Evolutionary conservation across 2,888 invertebrate genomes (phyloP), one percentile per base, ranked within the genome.

Genomic region (Liopterus haemorrhoidalis): DNA sequence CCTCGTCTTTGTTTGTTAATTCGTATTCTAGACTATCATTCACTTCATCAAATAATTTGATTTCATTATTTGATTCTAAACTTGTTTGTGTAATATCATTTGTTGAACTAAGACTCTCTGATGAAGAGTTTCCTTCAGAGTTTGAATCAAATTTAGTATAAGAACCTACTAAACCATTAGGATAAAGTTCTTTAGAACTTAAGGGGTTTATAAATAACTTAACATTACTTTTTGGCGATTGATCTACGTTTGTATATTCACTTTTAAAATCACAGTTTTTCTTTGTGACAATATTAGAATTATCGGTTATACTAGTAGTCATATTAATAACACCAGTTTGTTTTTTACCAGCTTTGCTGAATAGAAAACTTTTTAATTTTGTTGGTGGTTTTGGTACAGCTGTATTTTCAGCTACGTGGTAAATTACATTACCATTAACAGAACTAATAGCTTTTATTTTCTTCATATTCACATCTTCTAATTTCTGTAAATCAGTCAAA

Each of bases 361-460:
- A 68, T 9, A 62, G 54, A 50, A 66, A 69, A 64, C 67, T 67
- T 46, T 63, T 63, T 32, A 45, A 39, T 45, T 63, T 62, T 46
- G 67, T 68, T 3, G 58, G 53, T 0, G 65, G 65, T 55, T 67
- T 68, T 5, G 61, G 60, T 40, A 57, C 68, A 1, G 64, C 62
- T 14, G 61, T 58, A 25, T 66, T 67, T 33, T 69, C 69, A 16
- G 74, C 72, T 1, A 77, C 72, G 50, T 79, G 78, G 57, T 78
- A 79, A 57, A 77, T 80, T 3, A 89, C 80, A 55, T 85, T 85
- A 2, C 88, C 88, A 55, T 84, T 84, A 19, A 85, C 83, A 31
- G 82, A 85, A 58, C 87, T 87, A 30, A 89, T 85, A 1, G 88
- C 88, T 59, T 83, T 87, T 9, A 89, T 82, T 59, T 82, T 84